Evolutionary conservation across 2,113 vertebrate genomes (phyloP).

Genomic region (Mionectes macconnelli): DNA sequence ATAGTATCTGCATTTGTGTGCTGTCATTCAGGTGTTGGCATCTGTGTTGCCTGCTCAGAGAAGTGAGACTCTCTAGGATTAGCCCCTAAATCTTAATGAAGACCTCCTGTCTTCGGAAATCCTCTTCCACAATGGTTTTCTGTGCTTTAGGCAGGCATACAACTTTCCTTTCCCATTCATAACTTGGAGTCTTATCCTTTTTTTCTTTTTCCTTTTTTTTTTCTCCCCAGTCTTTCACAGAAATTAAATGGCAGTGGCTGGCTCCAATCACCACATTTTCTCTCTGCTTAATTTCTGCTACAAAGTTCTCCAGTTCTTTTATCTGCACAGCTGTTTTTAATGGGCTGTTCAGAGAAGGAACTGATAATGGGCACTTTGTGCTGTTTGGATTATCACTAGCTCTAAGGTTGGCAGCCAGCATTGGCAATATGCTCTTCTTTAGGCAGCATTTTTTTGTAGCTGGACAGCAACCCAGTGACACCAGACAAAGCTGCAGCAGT

Average conservation of each 20-base stretch:
- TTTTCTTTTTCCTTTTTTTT: rapidly evolving
- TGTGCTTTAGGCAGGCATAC: background rate
- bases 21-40: background rate
- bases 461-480: constrained; percentile 59
- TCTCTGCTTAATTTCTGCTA: constrained; percentile 56
- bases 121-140: background rate
- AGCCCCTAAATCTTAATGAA: constrained; percentile 10
- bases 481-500: constrained; percentile 24
- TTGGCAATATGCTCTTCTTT: constrained; percentile 62
- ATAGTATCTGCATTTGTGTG: background rate
- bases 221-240: background rate
- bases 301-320: constrained; percentile 68
- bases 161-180: constrained; percentile 55
- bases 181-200: constrained; percentile 34
- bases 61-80: background rate
- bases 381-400: constrained; percentile 66
- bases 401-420: constrained; percentile 61
- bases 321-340: constrained; percentile 73
- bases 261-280: constrained; percentile 34
- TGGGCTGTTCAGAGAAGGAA: constrained; percentile 66
- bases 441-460: constrained; percentile 38
- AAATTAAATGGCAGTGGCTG: constrained; percentile 53
- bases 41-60: background rate
- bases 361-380: constrained; percentile 72
- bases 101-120: constrained; percentile 3